Conservation (phyloP, 1,140 invertebrate genomes). For the Drosophila pachea region DNA sequence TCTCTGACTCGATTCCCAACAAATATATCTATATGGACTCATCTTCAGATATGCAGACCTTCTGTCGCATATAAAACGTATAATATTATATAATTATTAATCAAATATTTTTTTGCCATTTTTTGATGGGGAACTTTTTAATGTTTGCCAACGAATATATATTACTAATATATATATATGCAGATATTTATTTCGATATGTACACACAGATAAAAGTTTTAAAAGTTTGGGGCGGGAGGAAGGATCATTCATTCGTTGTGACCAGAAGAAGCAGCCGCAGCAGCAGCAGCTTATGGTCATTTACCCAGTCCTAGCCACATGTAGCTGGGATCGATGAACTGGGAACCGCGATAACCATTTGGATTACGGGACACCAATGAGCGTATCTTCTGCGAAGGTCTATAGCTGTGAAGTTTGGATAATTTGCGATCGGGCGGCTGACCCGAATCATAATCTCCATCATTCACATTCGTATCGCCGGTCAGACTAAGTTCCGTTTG, state of each 20-base stretch:
- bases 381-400: slow-evolving; percentile 74
- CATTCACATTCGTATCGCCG: slow-evolving; percentile 1
- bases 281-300: slow-evolving; percentile 50
- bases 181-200: slow-evolving; percentile 10
- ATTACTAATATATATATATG: neutral
- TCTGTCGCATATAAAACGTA: neutral
- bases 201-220: slow-evolving; percentile 12
- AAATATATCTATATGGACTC: neutral
- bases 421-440: slow-evolving; percentile 38
- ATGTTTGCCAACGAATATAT: slow-evolving; percentile 34
- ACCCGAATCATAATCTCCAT: slow-evolving; percentile 16
- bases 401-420: slow-evolving; percentile 54
- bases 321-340: slow-evolving; percentile 75
- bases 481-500: slow-evolving; percentile 14
- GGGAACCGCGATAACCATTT: slow-evolving; percentile 72
- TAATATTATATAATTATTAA: neutral
- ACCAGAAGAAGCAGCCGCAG: neutral
- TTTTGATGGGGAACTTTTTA: slow-evolving; percentile 6
- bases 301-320: slow-evolving; percentile 79
- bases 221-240: slow-evolving; percentile 8
- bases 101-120: slow-evolving; percentile 11
- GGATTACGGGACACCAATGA: slow-evolving; percentile 73
- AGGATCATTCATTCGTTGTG: slow-evolving; percentile 39
- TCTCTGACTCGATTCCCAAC: too few relatives aligned
- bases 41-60: neutral